Evolutionary conservation across 2,888 invertebrate genomes (phyloP).

Genomic region (Cinara cedri): DNA sequence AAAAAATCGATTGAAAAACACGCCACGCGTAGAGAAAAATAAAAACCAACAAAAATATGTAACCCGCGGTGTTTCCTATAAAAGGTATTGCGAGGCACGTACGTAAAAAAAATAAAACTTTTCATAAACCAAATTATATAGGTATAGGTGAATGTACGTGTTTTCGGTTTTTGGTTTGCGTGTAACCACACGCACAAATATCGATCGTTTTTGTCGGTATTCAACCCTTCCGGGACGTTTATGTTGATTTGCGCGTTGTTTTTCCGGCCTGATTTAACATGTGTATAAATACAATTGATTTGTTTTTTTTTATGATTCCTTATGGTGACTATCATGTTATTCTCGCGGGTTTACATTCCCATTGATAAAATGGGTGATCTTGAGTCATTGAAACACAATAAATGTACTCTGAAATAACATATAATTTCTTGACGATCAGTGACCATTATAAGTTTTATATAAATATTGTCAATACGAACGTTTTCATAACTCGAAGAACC

Average conservation of each 20-base stretch:
- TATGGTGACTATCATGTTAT: too few species aligned
- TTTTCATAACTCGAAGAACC: too few species aligned
- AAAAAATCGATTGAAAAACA: constrained; percentile 10
- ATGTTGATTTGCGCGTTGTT: constrained; percentile 34
- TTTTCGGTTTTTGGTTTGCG: constrained; percentile 20
- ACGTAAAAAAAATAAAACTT: constrained; percentile 3
- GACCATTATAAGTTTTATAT: too few species aligned
- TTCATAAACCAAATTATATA: constrained; percentile 44
- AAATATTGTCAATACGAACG: too few species aligned
- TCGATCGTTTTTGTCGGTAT: constrained; percentile 1
- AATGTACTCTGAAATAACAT: too few species aligned
- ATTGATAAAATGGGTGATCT: too few species aligned
- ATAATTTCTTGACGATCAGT: too few species aligned
- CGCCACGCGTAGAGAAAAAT: neutral
- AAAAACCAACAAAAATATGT: neutral
- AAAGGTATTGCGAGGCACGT: constrained; percentile 33
- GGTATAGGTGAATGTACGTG: constrained; percentile 6
- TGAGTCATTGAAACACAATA: too few species aligned
- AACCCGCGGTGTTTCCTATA: neutral
- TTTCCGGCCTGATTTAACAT: constrained; percentile 16
- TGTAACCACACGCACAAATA: constrained; percentile 25
- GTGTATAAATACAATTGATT: constrained; percentile 17
- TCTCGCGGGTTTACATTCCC: too few species aligned
- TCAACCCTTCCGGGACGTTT: constrained; percentile 18
- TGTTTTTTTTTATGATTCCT: neutral